Percentiles rank a stretch among this genome's conserved stretches.
Conservation (phyloP, 2,888 invertebrate species). For the Polydrusus cervinus region DNA sequence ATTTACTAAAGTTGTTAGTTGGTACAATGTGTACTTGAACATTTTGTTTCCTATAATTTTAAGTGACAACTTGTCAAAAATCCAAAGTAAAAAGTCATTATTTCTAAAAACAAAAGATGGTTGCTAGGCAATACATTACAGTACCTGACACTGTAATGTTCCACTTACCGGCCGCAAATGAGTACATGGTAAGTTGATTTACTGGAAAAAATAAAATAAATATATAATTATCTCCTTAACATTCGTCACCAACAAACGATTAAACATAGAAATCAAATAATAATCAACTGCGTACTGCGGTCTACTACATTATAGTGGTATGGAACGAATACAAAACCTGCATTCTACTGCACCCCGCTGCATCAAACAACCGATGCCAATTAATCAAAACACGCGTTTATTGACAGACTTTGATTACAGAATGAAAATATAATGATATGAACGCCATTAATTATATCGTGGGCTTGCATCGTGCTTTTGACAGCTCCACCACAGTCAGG, state of each 20-base stretch:
- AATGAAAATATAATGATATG: constrained; percentile 67
- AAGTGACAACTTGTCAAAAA: no score
- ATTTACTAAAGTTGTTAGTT: no score
- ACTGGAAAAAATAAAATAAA: no score
- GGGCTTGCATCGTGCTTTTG: constrained; percentile 61
- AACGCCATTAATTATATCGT: constrained; percentile 67
- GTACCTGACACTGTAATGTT: no score
- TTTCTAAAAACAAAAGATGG: no score
- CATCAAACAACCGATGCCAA: constrained; percentile 38
- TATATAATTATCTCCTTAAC: no score
- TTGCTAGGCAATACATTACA: no score
- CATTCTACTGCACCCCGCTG: constrained; percentile 27
- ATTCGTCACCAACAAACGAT: constrained; percentile 4
- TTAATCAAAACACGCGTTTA: constrained; percentile 46
- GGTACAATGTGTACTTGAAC: no score
- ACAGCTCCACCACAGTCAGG: constrained; percentile 59
- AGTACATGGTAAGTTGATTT: no score
- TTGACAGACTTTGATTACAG: constrained; percentile 63
- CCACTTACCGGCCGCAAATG: no score
- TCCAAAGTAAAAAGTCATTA: no score
- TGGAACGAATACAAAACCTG: constrained; percentile 38
- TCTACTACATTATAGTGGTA: constrained; percentile 21
- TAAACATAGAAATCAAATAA: constrained; percentile 21
- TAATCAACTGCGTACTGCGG: constrained; percentile 4
- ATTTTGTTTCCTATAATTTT: no score